Conservation (phyloP, 2,113 vertebrate species). For the Grammomys surdaster region DNA sequence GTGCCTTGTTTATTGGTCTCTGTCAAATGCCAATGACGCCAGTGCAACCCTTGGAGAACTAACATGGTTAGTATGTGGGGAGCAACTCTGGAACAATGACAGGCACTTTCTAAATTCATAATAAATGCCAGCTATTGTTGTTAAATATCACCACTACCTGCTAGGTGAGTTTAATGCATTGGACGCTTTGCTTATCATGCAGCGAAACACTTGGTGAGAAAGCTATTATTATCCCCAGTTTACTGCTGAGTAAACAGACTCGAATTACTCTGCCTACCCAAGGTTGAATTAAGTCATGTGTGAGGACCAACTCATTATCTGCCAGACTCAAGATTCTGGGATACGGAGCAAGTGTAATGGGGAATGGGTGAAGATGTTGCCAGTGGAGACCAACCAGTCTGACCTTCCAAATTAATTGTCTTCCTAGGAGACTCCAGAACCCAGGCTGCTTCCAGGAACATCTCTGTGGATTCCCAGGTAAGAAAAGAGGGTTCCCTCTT, state of each 20-base stretch:
- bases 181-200: background rate
- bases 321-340: background rate
- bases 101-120: background rate
- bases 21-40: background rate
- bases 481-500: conserved; percentile 23
- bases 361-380: background rate
- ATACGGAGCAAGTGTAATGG: background rate
- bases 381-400: conserved; percentile 50
- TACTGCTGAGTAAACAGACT: background rate
- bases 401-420: conserved; percentile 61
- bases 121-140: background rate
- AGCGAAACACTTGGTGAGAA: conserved; percentile 12
- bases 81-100: background rate
- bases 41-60: background rate
- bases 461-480: conserved; percentile 62
- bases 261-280: background rate
- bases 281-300: background rate
- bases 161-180: background rate
- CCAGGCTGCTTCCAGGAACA: background rate
- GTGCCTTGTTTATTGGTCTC: background rate
- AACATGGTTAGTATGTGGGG: background rate
- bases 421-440: conserved; percentile 60
- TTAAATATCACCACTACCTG: background rate
- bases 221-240: background rate
- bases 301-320: background rate